Evolutionary conservation across 1,140 invertebrate genomes (phyloP).

Genomic region (Calycopis cecrops): DNA sequence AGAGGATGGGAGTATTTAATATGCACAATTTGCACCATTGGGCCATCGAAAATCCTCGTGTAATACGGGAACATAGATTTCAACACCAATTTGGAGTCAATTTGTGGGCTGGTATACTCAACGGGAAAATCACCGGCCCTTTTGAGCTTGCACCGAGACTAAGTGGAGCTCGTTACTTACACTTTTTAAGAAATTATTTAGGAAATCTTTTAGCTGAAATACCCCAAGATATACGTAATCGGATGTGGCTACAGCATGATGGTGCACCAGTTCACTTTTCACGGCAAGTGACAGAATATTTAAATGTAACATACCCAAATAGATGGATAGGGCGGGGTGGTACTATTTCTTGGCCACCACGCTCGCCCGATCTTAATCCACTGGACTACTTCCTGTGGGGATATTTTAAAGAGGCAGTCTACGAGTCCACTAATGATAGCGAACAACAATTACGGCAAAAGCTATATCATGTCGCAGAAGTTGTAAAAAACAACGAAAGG

Average conservation of each 20-base stretch:
- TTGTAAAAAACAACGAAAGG: slow-evolving; percentile 12
- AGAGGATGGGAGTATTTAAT: neutral
- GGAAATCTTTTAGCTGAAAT: slow-evolving; percentile 2
- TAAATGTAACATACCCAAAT: no score
- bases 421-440: no score
- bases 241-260: no score
- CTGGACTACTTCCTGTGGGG: no score
- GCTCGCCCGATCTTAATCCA: no score
- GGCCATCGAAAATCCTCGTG: neutral
- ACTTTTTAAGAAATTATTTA: neutral
- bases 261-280: no score
- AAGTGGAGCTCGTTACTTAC: slow-evolving; percentile 1
- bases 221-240: no score
- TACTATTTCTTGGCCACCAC: no score
- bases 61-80: neutral
- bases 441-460: no score
- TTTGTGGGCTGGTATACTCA: neutral
- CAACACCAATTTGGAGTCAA: neutral
- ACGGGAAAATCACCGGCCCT: neutral
- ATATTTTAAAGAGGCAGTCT: no score
- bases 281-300: no score
- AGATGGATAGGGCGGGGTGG: no score
- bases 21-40: neutral
- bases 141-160: slow-evolving; percentile 2
- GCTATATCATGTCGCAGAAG: slow-evolving; percentile 3